These are phyloP conservation scores for Cheilosia impressa DNA, from an alignment of 2,888 invertebrate genomes.

Conservation along the genomic window DNA sequence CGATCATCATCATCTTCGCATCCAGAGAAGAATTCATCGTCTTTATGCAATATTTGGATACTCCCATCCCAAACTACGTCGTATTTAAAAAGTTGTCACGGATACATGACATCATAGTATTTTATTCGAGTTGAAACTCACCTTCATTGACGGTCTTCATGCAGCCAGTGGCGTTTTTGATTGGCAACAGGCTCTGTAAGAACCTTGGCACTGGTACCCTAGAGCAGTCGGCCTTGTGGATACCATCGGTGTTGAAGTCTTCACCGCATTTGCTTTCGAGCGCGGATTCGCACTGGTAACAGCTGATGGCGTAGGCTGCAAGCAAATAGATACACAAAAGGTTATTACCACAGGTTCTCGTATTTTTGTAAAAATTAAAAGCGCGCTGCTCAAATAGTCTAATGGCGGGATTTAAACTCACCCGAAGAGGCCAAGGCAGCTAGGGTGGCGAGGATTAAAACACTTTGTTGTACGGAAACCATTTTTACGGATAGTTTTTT, in stretches of 20 bases:
- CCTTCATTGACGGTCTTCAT: slow-evolving; percentile 80
- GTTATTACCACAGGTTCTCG: not conserved
- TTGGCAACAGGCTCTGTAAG: slow-evolving; percentile 76
- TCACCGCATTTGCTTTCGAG: slow-evolving; percentile 80
- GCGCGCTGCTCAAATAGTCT: not conserved
- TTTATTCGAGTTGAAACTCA: slow-evolving; percentile 78
- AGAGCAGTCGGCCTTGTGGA: slow-evolving; percentile 79
- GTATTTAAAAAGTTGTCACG: slow-evolving; percentile 13
- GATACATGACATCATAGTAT: slow-evolving; percentile 49
- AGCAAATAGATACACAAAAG: slow-evolving; percentile 37
- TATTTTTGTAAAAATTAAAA: too few relatives aligned
- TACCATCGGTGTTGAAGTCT: slow-evolving; percentile 79
- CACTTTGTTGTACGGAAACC: slow-evolving; percentile 78
- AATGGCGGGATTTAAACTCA: slow-evolving; percentile 70
- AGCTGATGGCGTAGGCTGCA: slow-evolving; percentile 81
- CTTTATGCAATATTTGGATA: not conserved
- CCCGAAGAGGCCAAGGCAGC: slow-evolving; percentile 80
- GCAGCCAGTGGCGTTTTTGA: slow-evolving; percentile 82
- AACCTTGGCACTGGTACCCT: slow-evolving; percentile 79
- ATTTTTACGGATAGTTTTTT: slow-evolving; percentile 75
- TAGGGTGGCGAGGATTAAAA: slow-evolving; percentile 79
- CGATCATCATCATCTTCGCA: slow-evolving; percentile 52
- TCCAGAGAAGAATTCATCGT: slow-evolving; percentile 18
- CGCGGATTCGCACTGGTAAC: slow-evolving; percentile 81
- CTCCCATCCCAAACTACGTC: slow-evolving; percentile 12